Conservation (phyloP, 2,888 invertebrate genomes). For the Sinopyrophorus schimmeli region DNA sequence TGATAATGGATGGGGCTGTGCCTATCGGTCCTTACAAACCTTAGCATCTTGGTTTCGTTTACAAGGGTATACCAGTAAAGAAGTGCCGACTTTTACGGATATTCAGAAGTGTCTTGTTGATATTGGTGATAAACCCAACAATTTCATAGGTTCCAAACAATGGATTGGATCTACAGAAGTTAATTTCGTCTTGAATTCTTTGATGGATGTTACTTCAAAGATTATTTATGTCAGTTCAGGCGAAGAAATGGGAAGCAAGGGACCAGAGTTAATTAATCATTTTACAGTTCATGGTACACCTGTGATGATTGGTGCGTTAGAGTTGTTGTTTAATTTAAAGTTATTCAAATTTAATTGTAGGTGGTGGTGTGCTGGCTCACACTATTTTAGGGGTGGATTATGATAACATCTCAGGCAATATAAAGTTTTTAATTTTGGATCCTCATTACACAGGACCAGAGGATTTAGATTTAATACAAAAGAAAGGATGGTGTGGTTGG, state of each 20-base stretch:
- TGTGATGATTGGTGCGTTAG: constrained; percentile 87
- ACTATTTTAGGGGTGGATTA: constrained; percentile 95
- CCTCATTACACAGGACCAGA: constrained; percentile 96
- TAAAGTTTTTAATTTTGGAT: constrained; percentile 94
- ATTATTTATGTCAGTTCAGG: constrained; percentile 87
- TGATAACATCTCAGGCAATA: constrained; percentile 75
- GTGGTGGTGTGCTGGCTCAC: constrained; percentile 96
- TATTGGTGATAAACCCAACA: constrained; percentile 88
- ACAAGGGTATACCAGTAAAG: constrained; percentile 78
- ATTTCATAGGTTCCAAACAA: constrained; percentile 86
- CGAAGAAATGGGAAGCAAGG: constrained; percentile 76
- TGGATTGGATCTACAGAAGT: constrained; percentile 99
- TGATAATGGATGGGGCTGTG: constrained; percentile 96
- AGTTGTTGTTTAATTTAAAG: neutral
- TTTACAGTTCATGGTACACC: constrained; percentile 94
- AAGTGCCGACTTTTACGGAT: constrained; percentile 78
- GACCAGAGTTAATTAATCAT: constrained; percentile 83
- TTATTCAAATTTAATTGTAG: constrained; percentile 55
- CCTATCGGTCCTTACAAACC: constrained; percentile 96
- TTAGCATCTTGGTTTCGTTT: constrained; percentile 91
- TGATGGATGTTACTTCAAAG: constrained; percentile 75
- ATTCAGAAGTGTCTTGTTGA: constrained; percentile 92
- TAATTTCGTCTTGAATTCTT: constrained; percentile 83
- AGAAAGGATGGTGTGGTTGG: constrained; percentile 98
- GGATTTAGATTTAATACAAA: constrained; percentile 71